These are phyloP conservation scores for Botia kubotai DNA, from an alignment of 2,797 vertebrate species.

Conservation along the genomic window DNA sequence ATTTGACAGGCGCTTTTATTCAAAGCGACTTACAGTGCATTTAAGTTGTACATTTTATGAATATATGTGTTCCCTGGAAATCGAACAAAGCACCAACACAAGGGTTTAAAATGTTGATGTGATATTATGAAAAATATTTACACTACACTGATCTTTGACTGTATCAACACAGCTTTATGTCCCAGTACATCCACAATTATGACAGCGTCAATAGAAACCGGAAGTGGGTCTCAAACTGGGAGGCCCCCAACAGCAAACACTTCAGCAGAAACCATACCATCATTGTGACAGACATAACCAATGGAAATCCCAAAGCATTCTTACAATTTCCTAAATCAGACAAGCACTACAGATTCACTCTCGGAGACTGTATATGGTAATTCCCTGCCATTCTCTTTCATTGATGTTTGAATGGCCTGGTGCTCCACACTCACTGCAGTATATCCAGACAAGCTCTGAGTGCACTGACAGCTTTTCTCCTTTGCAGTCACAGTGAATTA, in stretches of 20 bases:
- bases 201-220: too few relatives aligned
- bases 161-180: too few relatives aligned
- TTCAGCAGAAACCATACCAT: not conserved
- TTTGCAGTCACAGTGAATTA: constrained; percentile 56
- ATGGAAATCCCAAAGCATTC: constrained; percentile 12
- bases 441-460: constrained; percentile 30
- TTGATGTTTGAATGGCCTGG: constrained; percentile 38
- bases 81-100: too few relatives aligned
- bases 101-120: too few relatives aligned
- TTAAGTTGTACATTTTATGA: too few relatives aligned
- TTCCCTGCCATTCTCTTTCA: constrained; percentile 20
- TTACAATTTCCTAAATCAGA: constrained; percentile 18
- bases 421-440: constrained; percentile 25
- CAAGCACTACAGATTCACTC: not conserved
- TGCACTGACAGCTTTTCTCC: constrained; percentile 34
- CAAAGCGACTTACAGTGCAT: too few relatives aligned
- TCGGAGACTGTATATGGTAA: constrained; percentile 28
- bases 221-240: not conserved
- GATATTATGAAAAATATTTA: too few relatives aligned
- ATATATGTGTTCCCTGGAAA: too few relatives aligned
- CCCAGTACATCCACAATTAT: too few relatives aligned
- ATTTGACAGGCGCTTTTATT: too few relatives aligned
- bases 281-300: not conserved
- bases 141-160: too few relatives aligned
- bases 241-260: not conserved